Evolutionary conservation across 2,888 invertebrate species (phyloP), one percentile per base, ranked within the genome.

Genomic region (Lingula anatina): DNA sequence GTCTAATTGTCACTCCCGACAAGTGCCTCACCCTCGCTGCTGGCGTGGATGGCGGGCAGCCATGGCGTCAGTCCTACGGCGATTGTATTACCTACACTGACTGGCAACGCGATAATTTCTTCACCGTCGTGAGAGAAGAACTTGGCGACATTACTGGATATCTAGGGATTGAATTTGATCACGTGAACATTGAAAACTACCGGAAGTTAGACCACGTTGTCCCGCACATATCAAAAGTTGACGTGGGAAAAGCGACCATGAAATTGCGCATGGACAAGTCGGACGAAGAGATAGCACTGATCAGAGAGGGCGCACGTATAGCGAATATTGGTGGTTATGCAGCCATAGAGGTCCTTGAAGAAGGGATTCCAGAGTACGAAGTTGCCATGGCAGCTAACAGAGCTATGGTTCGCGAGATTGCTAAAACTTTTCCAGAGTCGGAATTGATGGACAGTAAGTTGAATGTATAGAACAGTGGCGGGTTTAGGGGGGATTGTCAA

Each of bases 381-480:
- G 53, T 55, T 31, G 53, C 55, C 2, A 47, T 55, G n/a, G 50
- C 46, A 9, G 44, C 50, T 1, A 55, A 51, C 3, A 3, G n/a
- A 2, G 48, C 50, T 21, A 55, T 55, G 55, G 44, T 55, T 12
- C 20, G 51, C n/a, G 53, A 55, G 38, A 55, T 55, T 15, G 53
- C 55, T 24, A 27, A 42, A 2, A 51, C 53, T 5, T 55, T 46
- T 35, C 55, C 55, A 2, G 24, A 54, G 2, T 23, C 15, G 7
- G 44, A 44, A 18, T 18, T 44, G n/a, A 28, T 44, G 31, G 44
- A 44, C 35, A 35, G 44, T 44, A 35, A 44, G 44, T 44, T 25
- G n/a, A n/a, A n/a, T n/a, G n/a, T n/a, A n/a, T n/a, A n/a, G n/a
- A n/a, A n/a, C n/a, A n/a, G n/a, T n/a, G n/a, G n/a, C n/a, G n/a